Conservation (phyloP, 1,140 invertebrate genomes). For the Antheraea mylitta region DNA sequence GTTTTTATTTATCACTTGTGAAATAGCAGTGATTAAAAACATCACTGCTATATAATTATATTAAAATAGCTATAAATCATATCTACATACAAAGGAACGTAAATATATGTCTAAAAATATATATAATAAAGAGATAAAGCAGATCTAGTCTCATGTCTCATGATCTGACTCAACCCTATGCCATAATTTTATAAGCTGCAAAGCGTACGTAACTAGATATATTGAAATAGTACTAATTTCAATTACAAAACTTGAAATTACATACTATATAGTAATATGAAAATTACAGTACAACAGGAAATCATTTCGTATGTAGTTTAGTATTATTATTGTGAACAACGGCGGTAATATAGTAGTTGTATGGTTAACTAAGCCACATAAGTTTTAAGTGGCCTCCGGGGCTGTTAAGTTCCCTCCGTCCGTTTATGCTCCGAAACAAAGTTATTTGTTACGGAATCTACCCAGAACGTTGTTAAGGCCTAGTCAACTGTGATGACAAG, state of each 20-base stretch:
- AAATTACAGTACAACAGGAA: slow-evolving; percentile 7
- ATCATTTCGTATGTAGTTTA: slow-evolving; percentile 24
- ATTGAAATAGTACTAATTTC: not conserved
- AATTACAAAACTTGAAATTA: not conserved
- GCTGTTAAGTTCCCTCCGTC: slow-evolving; percentile 48
- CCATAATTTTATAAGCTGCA: no score
- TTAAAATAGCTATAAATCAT: no score
- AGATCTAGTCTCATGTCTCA: no score
- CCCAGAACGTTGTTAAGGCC: slow-evolving; percentile 54
- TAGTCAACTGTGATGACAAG: slow-evolving; percentile 18
- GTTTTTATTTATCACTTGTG: no score
- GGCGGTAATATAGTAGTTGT: slow-evolving; percentile 41
- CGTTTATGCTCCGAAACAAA: slow-evolving; percentile 68
- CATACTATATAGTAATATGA: slow-evolving; percentile 6
- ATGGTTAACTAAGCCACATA: slow-evolving; percentile 68
- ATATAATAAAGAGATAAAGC: no score
- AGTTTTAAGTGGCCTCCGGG: slow-evolving; percentile 72
- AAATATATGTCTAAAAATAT: no score
- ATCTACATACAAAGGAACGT: no score
- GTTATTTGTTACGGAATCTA: slow-evolving; percentile 62
- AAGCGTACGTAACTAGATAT: no score
- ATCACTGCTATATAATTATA: no score
- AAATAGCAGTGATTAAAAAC: no score
- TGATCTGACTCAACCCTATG: no score
- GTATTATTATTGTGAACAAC: slow-evolving; percentile 39